Evolutionary conservation across 1,140 invertebrate genomes (phyloP).

Genomic region (Oedothorax gibbosus): DNA sequence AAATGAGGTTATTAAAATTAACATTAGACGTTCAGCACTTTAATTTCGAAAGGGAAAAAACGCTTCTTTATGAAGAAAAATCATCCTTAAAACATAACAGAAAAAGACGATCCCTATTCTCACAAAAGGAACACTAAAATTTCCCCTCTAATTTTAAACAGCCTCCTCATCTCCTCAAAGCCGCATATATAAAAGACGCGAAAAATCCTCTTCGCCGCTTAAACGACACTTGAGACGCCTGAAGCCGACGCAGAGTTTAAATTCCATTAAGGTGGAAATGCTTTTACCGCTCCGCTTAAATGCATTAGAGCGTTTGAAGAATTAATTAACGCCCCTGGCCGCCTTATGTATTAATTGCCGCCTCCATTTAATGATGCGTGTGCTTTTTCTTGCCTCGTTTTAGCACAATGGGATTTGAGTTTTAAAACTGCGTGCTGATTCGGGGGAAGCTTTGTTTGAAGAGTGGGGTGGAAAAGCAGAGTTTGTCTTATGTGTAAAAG

Average conservation of each 20-base stretch:
- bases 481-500: too few relatives aligned
- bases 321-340: constrained; percentile 54
- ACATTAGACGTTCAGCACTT: too few relatives aligned
- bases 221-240: constrained; percentile 49
- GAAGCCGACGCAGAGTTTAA: constrained; percentile 47
- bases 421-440: constrained; percentile 54
- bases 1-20: too few relatives aligned
- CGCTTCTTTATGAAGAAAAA: too few relatives aligned
- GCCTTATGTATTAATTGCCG: constrained; percentile 54
- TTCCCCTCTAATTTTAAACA: constrained; percentile 16
- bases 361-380: constrained; percentile 54
- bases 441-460: constrained; percentile 47
- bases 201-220: too few relatives aligned
- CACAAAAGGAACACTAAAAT: constrained; percentile 55
- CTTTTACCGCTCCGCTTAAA: constrained; percentile 48
- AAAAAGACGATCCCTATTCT: too few relatives aligned
- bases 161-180: background rate
- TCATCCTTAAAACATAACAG: too few relatives aligned
- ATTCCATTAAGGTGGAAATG: constrained; percentile 58
- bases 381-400: constrained; percentile 44
- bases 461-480: too few relatives aligned
- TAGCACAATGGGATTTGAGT: constrained; percentile 38
- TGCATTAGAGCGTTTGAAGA: constrained; percentile 56
- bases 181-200: too few relatives aligned
- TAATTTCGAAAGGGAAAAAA: too few relatives aligned